Evolutionary conservation across 2,888 invertebrate genomes (phyloP), one percentile per base, ranked within the genome.

Genomic region (Chironomus tentans): DNA sequence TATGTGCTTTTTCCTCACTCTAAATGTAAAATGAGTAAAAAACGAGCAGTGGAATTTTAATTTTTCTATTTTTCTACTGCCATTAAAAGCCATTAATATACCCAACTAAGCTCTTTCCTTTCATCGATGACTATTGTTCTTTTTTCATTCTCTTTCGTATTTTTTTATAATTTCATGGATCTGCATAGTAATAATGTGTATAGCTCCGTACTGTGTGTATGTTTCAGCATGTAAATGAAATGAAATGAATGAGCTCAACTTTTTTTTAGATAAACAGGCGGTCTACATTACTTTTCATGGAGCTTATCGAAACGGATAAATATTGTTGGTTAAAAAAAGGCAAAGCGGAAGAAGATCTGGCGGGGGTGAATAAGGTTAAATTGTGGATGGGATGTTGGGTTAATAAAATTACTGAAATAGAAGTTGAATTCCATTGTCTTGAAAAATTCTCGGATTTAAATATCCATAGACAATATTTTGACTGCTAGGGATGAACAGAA

Each of bases 21-120:
- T 15, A 15, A 18, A 18, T 56, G 56, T n/a, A 56, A 56, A 65
- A 65, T 65, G 65, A 18, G 12, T 56, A 15, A 38, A 38, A 38
- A 38, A 38, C 38, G 38, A 38, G 38, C 56, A 18, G 10, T 22
- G 65, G 65, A 65, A 65, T 68, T 68, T 68, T 68, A 68, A 68
- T 68, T 68, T 65, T 65, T 68, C 46, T 38, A 13, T 68, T 68
- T 24, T 65, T 65, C 38, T 10, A 10, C 38, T 65, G 21, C 24
- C 24, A 65, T 65, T 65, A 65, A 68, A 68, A 68, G 68, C 46
- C 46, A 68, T 68, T 68, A 68, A 68, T 68, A 46, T 68, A 68
- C 38, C 38, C 68, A n/a, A 46, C 46, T 38, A 68, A 68, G 68
- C 68, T 68, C 18, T 28, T 46, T 28, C 38, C 68, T 68, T 46